Percentiles rank a stretch among this genome's conserved stretches.
Evolutionary conservation across 64 coral and sea anemone genomes (phyloP).

Genomic region (Montipora foliosa): DNA sequence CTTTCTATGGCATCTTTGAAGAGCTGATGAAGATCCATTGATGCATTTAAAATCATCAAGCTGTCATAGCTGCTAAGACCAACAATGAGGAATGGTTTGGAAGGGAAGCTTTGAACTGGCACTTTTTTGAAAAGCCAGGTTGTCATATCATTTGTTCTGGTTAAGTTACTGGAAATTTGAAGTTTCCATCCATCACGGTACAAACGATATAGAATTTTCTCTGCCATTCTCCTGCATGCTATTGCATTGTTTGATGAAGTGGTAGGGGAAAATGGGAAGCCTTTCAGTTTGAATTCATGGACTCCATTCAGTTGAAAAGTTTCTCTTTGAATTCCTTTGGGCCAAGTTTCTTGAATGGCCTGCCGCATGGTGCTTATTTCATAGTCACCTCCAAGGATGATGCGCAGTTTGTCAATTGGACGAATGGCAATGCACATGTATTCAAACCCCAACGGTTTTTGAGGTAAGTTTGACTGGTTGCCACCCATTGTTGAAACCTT

Average conservation of each 20-base stretch:
- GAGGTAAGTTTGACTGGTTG: background rate
- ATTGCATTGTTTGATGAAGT: slow-evolving; percentile 7
- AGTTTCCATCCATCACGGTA: slow-evolving; percentile 64
- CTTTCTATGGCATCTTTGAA: slow-evolving; percentile 44
- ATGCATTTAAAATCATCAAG: slow-evolving; percentile 64
- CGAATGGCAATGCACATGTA: slow-evolving; percentile 34
- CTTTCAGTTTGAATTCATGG: slow-evolving; percentile 25
- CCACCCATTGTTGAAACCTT: background rate
- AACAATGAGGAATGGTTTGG: slow-evolving; percentile 57
- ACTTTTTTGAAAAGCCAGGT: slow-evolving; percentile 56
- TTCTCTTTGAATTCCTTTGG: slow-evolving; percentile 52
- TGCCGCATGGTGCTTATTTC: slow-evolving; percentile 51
- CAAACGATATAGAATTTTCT: slow-evolving; percentile 23
- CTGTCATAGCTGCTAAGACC: slow-evolving; percentile 66
- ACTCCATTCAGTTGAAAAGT: background rate
- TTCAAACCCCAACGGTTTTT: slow-evolving; percentile 25
- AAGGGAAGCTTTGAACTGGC: background rate
- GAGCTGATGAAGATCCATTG: slow-evolving; percentile 22
- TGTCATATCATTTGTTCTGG: slow-evolving; percentile 7
- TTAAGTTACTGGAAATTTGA: slow-evolving; percentile 33
- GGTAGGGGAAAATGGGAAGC: slow-evolving; percentile 34
- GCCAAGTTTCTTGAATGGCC: slow-evolving; percentile 52
- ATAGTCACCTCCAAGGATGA: slow-evolving; percentile 35
- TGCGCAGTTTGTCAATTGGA: background rate
- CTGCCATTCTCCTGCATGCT: slow-evolving; percentile 36